Evolutionary conservation across 37 sponge, comb jelly and placozoan genomes (phyloP), one percentile per base, ranked within the genome.

Genomic region (Agelas oroides): DNA sequence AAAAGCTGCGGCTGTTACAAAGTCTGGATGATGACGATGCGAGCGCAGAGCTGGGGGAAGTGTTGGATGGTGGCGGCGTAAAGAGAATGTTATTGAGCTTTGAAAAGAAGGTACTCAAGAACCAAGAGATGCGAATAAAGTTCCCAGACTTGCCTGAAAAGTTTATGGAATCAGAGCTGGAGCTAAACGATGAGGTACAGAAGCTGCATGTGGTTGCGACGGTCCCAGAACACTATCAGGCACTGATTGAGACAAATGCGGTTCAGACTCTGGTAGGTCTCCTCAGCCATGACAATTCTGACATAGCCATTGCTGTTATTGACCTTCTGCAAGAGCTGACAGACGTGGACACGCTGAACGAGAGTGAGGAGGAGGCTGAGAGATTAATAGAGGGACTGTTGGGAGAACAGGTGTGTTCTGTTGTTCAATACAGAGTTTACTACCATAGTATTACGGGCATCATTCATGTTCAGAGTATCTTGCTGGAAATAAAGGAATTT

Each of bases 131-230:
- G 95, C 30, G 99, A 20, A 83, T 98, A 18, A 98, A 98, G 81
- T 89, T 94, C 58, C 88, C 95, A 18, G 99, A 98, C 40, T 75
- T 89, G 35, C 95, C 99, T 1, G 89, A 92, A 53, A 90, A 90
- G 90, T 98, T 98, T 67, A 94, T 98, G 97, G 99, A 98, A 52
- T 94, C 95, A 1, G 99, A 98, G 62, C 34, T 98, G 54, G 97
- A 98, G 59, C 73, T 98, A 75, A 89, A 99, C 77, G 94, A 93
- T 6, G 99, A 97, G 83, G 78, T 99, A 21, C 92, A 97, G 78
- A 90, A 90, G 75, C 86, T 97, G 16, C 92, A 92, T 53, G 85
- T 91, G 33, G 69, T 95, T 57, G 94, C 97, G 34, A 97, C 99
- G 0, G 91, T 83, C 21, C 99, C 99, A 1, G 87, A 99, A 74